Evolutionary conservation across 2,113 vertebrate species (phyloP).

Genomic region (Atlantisia rogersi): DNA sequence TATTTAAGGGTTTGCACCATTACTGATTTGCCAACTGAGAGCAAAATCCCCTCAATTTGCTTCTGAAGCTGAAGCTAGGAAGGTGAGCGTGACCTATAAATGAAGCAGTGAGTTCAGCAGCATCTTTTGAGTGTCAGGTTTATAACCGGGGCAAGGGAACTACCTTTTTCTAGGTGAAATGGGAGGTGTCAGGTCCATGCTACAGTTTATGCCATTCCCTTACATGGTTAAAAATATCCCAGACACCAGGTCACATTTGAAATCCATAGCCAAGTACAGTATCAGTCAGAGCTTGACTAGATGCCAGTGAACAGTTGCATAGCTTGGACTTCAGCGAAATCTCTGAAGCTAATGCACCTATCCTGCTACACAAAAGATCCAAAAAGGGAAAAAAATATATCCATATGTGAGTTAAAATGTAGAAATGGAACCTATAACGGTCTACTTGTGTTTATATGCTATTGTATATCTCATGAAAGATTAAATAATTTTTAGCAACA

Average conservation of each 20-base stretch:
- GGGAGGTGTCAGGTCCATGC: not conserved
- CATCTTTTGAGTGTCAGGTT: not conserved
- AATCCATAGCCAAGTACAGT: not conserved
- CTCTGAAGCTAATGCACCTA: not conserved
- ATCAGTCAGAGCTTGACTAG: conserved; percentile 7
- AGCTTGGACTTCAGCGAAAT: conserved; percentile 15
- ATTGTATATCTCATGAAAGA: not conserved
- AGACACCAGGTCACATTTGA: not conserved
- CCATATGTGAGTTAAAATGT: not conserved
- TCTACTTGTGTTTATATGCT: not conserved
- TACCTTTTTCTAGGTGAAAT: not conserved
- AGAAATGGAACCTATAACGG: not conserved
- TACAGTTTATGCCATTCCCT: not conserved
- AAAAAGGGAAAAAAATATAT: not conserved
- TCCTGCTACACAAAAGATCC: not conserved
- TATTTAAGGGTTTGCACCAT: not conserved
- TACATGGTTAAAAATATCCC: conserved; percentile 8
- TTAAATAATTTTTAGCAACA: not conserved
- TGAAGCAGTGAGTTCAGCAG: not conserved
- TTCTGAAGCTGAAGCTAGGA: not conserved
- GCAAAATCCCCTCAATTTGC: not conserved
- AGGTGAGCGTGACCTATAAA: not conserved
- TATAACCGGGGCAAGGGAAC: not conserved
- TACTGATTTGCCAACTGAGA: not conserved
- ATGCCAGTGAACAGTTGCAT: not conserved